Conservation (phyloP, 1,140 invertebrate genomes). For the Grapholita molesta region DNA sequence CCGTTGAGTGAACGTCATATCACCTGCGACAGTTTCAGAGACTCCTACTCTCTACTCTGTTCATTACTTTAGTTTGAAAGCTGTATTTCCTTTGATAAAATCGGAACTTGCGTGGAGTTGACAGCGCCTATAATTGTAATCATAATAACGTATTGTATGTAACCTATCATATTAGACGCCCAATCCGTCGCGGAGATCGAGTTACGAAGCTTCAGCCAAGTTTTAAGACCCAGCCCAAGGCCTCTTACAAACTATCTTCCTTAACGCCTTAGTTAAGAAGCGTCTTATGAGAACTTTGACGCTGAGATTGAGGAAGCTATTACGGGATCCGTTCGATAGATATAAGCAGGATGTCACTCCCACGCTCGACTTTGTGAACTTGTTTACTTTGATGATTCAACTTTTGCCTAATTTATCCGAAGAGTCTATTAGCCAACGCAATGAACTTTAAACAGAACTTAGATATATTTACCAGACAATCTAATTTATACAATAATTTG, state of each 20-base stretch:
- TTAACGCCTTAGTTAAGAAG: constrained; percentile 76
- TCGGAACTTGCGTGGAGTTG: background rate
- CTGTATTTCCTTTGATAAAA: background rate
- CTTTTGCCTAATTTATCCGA: constrained; percentile 59
- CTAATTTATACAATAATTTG: background rate
- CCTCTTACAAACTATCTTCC: constrained; percentile 75
- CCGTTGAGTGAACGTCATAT: background rate
- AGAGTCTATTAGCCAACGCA: constrained; percentile 32
- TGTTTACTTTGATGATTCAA: constrained; percentile 70
- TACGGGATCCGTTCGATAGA: constrained; percentile 73
- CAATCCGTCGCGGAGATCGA: constrained; percentile 63
- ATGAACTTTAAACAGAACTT: constrained; percentile 27
- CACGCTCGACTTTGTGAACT: constrained; percentile 72
- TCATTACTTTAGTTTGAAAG: background rate
- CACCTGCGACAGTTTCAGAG: too few species aligned
- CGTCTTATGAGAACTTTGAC: constrained; percentile 76
- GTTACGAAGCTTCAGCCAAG: constrained; percentile 72
- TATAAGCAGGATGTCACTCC: constrained; percentile 75
- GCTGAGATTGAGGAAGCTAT: constrained; percentile 75
- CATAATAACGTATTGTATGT: constrained; percentile 68
- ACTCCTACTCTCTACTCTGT: too few species aligned
- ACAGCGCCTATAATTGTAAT: constrained; percentile 39
- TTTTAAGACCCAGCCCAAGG: constrained; percentile 75
- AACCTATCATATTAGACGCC: constrained; percentile 59
- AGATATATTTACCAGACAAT: background rate